phyloP scores from a whole-genome alignment of 2,113 vertebrate genomes.

The Gymnogyps californianus region DNA sequence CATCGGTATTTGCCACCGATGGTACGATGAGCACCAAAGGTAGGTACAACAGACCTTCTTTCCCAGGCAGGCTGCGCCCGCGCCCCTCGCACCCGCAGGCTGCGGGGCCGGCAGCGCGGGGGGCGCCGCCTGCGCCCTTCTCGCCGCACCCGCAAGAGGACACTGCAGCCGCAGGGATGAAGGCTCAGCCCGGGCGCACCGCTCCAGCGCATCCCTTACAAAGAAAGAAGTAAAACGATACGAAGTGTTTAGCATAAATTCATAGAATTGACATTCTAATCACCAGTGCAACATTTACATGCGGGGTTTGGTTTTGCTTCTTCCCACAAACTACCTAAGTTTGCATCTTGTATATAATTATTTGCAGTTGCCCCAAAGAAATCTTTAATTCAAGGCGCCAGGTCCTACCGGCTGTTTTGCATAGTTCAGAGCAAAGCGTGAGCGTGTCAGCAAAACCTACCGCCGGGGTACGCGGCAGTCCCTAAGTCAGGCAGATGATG shows the following conservation, averaged over 20 bases:
- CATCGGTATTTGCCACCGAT: fast-evolving
- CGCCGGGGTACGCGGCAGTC: fast-evolving
- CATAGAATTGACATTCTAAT: fast-evolving
- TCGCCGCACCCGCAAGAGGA: background rate
- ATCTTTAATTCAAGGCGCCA: background rate
- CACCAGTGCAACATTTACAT: background rate
- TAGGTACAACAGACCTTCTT: fast-evolving
- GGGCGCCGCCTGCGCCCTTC: background rate
- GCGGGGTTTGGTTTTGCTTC: background rate
- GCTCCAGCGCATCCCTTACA: fast-evolving
- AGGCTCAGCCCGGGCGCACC: background rate
- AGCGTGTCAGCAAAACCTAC: fast-evolving
- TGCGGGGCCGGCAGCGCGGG: no score
- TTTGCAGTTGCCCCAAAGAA: no score
- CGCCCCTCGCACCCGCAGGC: no score
- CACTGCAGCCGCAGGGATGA: slow-evolving; percentile 35
- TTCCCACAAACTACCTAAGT: background rate
- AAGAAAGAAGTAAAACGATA: fast-evolving
- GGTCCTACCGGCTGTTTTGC: background rate
- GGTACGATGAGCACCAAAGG: fast-evolving
- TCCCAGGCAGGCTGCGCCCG: background rate
- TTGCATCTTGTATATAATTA: fast-evolving
- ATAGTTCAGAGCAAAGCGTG: fast-evolving
- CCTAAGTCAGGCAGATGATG: fast-evolving
- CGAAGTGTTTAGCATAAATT: fast-evolving